Evolutionary conservation across 2,888 invertebrate species (phyloP).

Genomic region (Desoria tigrina): DNA sequence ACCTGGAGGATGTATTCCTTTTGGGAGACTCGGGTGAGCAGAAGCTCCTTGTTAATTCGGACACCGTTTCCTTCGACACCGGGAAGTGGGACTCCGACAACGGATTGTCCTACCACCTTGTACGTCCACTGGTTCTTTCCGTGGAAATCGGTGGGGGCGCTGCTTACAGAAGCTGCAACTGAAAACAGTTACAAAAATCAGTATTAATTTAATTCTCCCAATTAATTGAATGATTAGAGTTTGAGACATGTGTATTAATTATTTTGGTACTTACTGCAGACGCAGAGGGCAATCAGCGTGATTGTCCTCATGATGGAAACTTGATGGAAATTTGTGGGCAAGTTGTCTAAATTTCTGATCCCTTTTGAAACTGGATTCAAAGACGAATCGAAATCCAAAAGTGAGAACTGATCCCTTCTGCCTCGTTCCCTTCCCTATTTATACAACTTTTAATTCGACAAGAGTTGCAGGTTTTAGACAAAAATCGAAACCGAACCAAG

Average conservation of each 20-base stretch:
- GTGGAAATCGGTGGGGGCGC: not conserved
- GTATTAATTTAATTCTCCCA: not conserved
- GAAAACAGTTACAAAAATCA: not conserved
- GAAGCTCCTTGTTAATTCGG: not conserved
- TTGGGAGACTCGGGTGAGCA: not conserved
- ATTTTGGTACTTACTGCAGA: constrained; percentile 14
- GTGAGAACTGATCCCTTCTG: no score
- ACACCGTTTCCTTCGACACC: constrained; percentile 4
- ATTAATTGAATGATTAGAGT: not conserved
- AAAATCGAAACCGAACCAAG: no score
- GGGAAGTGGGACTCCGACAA: constrained; percentile 6
- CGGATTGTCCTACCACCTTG: not conserved
- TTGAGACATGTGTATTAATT: not conserved
- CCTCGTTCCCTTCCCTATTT: no score
- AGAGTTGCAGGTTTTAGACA: no score
- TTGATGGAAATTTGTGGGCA: no score
- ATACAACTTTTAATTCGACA: no score
- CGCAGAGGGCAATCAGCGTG: constrained; percentile 8
- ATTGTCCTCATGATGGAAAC: constrained; percentile 13
- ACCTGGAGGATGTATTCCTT: constrained; percentile 11
- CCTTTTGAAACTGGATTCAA: no score
- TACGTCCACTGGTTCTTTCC: not conserved
- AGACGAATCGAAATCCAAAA: no score
- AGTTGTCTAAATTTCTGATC: no score
- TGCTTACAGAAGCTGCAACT: not conserved